These are phyloP conservation scores for Ophion ventricosus DNA, from an alignment of 2,888 invertebrate species.

Conservation along the genomic window DNA sequence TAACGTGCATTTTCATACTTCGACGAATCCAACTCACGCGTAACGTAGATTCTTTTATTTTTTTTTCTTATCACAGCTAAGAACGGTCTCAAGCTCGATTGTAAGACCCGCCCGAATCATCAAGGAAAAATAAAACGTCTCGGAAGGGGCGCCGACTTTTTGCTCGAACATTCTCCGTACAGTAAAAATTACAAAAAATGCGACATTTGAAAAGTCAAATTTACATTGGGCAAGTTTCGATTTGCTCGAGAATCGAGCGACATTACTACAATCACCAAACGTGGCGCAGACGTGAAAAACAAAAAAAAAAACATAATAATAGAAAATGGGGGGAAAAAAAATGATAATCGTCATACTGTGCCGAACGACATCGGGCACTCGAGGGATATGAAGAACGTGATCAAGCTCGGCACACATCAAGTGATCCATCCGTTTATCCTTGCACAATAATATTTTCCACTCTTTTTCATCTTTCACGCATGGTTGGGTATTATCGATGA, in stretches of 20 bases:
- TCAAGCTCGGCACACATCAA: no score
- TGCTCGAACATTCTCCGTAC: neutral
- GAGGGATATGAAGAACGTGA: no score
- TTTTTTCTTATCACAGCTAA: constrained; percentile 63
- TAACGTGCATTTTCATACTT: constrained; percentile 39
- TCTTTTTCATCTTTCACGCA: constrained; percentile 6
- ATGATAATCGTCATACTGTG: no score
- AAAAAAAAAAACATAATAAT: neutral
- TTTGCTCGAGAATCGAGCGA: neutral
- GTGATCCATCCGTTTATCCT: neutral
- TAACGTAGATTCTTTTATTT: constrained; percentile 28
- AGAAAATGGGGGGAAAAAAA: neutral
- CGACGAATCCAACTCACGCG: constrained; percentile 2
- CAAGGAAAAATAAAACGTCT: neutral
- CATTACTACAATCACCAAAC: neutral
- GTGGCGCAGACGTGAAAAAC: neutral
- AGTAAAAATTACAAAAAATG: constrained; percentile 2
- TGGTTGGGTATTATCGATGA: neutral
- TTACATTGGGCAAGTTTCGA: neutral
- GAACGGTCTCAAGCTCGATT: constrained; percentile 42
- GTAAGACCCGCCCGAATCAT: constrained; percentile 16
- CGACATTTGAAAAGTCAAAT: neutral
- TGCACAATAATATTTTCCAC: constrained; percentile 2
- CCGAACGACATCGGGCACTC: no score
- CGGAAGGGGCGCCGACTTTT: neutral